phyloP scores from a whole-genome alignment of 2,797 vertebrate genomes.

The Gobionotothen gibberifrons region DNA sequence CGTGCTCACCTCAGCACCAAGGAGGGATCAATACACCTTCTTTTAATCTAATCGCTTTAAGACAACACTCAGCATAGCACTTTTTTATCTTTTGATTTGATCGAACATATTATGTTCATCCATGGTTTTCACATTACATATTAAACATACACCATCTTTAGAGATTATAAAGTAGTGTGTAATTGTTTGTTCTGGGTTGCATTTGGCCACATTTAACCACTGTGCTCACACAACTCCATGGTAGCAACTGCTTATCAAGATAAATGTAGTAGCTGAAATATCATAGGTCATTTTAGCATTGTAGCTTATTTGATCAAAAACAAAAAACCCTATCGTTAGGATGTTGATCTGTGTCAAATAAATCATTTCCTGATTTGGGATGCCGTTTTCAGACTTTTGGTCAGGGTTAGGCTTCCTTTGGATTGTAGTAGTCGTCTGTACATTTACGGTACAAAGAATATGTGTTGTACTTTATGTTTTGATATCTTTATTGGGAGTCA shows the following conservation, averaged over 20 bases:
- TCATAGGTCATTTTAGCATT: no score
- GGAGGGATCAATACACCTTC: background rate
- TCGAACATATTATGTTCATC: background rate
- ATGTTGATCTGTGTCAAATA: no score
- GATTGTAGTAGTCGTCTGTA: no score
- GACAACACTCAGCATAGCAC: background rate
- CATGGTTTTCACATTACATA: background rate
- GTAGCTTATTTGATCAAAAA: no score
- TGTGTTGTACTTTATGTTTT: no score
- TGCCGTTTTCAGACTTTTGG: no score
- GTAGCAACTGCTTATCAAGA: background rate
- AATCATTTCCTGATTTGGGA: no score
- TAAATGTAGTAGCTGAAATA: background rate
- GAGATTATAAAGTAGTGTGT: background rate
- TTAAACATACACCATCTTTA: background rate
- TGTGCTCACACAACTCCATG: background rate
- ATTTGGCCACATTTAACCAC: background rate
- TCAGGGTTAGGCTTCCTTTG: no score
- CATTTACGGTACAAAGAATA: no score
- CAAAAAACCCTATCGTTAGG: no score
- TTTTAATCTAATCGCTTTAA: constrained; percentile 5
- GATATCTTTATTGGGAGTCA: no score
- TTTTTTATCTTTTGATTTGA: background rate
- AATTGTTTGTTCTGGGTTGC: background rate
- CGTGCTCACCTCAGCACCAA: constrained; percentile 1